Evolutionary conservation across 2,888 invertebrate species (phyloP), one percentile per base, ranked within the genome.

Genomic region (Hypena proboscidalis): DNA sequence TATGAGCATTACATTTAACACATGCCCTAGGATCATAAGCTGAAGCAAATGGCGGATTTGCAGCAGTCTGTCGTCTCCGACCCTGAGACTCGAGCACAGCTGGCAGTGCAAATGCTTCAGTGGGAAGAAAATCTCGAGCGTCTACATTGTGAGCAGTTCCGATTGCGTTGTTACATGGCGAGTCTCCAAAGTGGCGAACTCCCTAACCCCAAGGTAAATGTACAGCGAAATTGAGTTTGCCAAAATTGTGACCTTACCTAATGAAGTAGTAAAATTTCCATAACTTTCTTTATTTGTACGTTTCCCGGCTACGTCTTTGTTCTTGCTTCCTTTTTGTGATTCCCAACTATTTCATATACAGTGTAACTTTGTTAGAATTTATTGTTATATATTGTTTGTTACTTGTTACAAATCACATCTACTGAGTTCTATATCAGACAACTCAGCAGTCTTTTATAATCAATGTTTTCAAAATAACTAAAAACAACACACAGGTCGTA

Each of bases 21-120:
- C 45, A 48, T 38, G 8, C 13, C 29, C 44, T 91, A 98, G 98
- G 98, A 99, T 91, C 96, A 97, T 80, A 98, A 98, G 86, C 92
- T 98, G 90, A 97, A 97, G 83, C 98, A 98, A 80, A 98, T 99
- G 98, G 98, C 98, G n/a, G 98, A 98, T 84, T 92, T 98, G 72
- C 98, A 99, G 86, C 95, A 98, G 87, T 97, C 97, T n/a, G 98
- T 98, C 39, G 97, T 98, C 17, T 95, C 97, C 33, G 98, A 98
- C 83, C 95, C 96, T 32, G 97, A 97, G 71, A 96, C 96, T 50
- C 95, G 97, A 45, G 96, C 97, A 74, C 98, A 98, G 85, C 95
- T 99, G 59, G 96, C 95, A 70, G 95, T 95, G 72, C 98, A 99
- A 92, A 97, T 99, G 81, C 92, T 96, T 49, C 97, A 97, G 80